Base-by-base conservation (phyloP, 2,113 vertebrate genomes). In the Trichechus manatus region DNA sequence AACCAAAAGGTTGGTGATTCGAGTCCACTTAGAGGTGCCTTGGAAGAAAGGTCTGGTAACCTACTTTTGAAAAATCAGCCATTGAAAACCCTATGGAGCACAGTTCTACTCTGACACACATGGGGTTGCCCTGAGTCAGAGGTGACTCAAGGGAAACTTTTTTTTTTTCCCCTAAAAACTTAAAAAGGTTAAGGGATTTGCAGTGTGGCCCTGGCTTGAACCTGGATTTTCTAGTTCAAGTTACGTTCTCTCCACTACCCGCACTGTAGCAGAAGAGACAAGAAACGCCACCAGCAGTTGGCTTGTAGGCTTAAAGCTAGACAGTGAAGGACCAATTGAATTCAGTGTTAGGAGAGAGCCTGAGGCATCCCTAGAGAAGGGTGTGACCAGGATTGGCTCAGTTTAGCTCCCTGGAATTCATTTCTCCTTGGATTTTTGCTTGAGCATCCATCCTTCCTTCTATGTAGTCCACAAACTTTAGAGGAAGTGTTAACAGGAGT, bases 391-490 rank as follows among this genome's bases (percentile, higher is more conserved):
- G 39, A 77, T 27, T 0, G 33, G 22, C 22, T 8, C 6, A 2
- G 27, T 8, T 31, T n/a, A 59, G 61, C 11, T 15, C 2, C 1
- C 22, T 15, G 27, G 1, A 9, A 9, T 15, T 20, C 44, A 1
- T 0, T 8, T 11, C 19, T 68, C 56, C 36, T 87, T 80, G 56
- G 84, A 33, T 22, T 42, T 44, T 36, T 3, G 64, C 75, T 9
- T n/a, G 22, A 75, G 53, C 66, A 44, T 5, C 31, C 39, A 36
- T 25, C 29, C 23, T 59, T 75, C 42, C 27, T 3, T 64, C 29
- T 39, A 0, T 0, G 8, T 0, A 11, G 8, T 1, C 7, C 29
- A 17, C 15, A 29, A 0, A 36, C 0, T 5, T 14, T 8, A 33
- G 23, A 11, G 39, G n/a, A 36, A 6, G 53, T 2, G 9, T 17